Evolutionary conservation across 2,797 vertebrate genomes (phyloP).

Genomic region (Sebastes iracundus): DNA sequence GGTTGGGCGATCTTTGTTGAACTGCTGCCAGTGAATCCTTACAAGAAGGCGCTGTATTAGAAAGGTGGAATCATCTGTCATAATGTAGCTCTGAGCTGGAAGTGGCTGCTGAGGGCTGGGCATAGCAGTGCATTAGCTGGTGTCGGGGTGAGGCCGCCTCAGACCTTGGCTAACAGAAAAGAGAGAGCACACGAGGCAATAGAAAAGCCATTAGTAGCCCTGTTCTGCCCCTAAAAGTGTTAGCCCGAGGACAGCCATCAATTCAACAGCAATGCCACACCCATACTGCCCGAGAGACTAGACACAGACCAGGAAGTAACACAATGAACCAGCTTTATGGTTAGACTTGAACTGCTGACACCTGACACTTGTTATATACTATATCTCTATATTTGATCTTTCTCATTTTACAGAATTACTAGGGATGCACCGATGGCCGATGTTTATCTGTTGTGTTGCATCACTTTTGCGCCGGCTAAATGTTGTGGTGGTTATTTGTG

Average conservation of each 20-base stretch:
- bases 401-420: background rate
- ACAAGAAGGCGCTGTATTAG: background rate
- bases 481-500: too few relatives aligned
- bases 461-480: too few relatives aligned
- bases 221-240: slow-evolving; percentile 28
- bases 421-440: too few relatives aligned
- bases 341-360: background rate
- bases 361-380: background rate
- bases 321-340: background rate
- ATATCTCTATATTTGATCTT: background rate
- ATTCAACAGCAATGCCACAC: slow-evolving; percentile 35
- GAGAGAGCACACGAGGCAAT: slow-evolving; percentile 37
- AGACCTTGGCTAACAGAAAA: slow-evolving; percentile 31
- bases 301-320: background rate
- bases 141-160: slow-evolving; percentile 1
- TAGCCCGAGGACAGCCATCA: slow-evolving; percentile 34
- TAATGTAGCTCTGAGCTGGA: slow-evolving; percentile 33
- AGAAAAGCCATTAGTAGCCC: slow-evolving; percentile 56
- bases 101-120: slow-evolving; percentile 9
- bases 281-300: slow-evolving; percentile 1
- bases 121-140: slow-evolving; percentile 49
- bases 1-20: background rate
- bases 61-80: slow-evolving; percentile 22
- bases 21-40: background rate
- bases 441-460: too few relatives aligned